Percentiles rank a stretch among this genome's conserved stretches.
Evolutionary conservation across 2,797 vertebrate species (phyloP).

Genomic region (Enteromius unitaeniatus): DNA sequence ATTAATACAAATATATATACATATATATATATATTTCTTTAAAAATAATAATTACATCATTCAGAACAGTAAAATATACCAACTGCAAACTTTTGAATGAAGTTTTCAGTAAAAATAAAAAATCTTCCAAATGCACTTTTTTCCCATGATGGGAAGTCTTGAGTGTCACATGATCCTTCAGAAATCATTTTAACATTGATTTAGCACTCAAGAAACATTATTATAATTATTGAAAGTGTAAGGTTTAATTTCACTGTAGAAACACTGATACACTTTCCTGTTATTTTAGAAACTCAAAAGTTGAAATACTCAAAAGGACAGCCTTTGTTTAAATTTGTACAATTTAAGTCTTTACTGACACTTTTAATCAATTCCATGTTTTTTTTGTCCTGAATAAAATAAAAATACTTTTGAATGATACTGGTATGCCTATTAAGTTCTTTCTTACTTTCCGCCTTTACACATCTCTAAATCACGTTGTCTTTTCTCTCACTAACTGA

Average conservation of each 20-base stretch:
- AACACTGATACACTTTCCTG: background rate
- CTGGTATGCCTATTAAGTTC: too few relatives aligned
- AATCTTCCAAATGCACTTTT: background rate
- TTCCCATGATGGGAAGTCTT: background rate
- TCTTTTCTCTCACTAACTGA: background rate
- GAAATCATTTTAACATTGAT: background rate
- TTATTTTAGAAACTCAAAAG: background rate
- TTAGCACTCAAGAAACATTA: background rate
- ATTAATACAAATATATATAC: background rate
- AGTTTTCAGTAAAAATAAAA: too few relatives aligned
- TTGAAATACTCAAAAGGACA: background rate
- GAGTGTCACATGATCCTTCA: background rate
- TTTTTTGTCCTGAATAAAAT: background rate
- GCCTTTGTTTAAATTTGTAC: background rate
- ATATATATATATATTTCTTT: too few relatives aligned
- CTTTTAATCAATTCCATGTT: background rate
- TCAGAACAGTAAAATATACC: background rate
- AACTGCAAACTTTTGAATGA: too few relatives aligned
- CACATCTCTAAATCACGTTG: background rate
- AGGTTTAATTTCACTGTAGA: background rate
- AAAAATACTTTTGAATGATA: background rate
- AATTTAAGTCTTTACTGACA: background rate
- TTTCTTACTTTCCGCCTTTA: background rate
- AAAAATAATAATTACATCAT: background rate
- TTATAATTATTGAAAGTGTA: background rate